phyloP scores from a whole-genome alignment of 1,140 invertebrate species.

The Cotesia glomerata region DNA sequence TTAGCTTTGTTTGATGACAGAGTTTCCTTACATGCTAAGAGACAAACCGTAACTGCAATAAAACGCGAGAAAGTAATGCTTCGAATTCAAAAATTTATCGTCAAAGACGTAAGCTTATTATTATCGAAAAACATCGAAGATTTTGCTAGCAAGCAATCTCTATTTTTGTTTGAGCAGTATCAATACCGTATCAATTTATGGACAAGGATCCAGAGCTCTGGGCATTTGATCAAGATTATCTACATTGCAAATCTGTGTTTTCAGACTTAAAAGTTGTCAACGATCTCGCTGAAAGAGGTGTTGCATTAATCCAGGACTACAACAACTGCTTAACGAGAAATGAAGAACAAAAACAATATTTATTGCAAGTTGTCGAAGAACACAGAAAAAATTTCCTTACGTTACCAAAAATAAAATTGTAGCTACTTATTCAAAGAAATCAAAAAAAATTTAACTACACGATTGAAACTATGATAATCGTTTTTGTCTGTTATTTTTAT shows the following conservation, averaged over 20 bases:
- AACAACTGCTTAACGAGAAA: background rate
- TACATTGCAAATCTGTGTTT: background rate
- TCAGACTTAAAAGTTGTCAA: slow-evolving; percentile 14
- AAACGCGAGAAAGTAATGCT: background rate
- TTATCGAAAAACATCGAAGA: slow-evolving; percentile 11
- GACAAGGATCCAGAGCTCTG: background rate
- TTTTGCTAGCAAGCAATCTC: background rate
- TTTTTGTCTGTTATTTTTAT: no score
- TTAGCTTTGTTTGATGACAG: no score
- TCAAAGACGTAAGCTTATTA: background rate
- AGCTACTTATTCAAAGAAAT: no score
- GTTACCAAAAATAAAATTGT: no score
- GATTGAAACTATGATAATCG: no score
- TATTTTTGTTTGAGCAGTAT: slow-evolving; percentile 8
- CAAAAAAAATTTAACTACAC: no score
- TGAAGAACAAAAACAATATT: no score
- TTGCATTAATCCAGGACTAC: background rate
- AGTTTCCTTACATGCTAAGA: background rate
- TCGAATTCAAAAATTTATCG: background rate
- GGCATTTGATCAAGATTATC: background rate
- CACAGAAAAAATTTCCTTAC: no score
- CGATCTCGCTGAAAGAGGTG: slow-evolving; percentile 12
- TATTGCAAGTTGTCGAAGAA: no score
- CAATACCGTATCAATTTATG: background rate
- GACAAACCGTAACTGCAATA: background rate